Evolutionary conservation across 1,140 invertebrate species (phyloP).

Genomic region (Pinna nobilis): DNA sequence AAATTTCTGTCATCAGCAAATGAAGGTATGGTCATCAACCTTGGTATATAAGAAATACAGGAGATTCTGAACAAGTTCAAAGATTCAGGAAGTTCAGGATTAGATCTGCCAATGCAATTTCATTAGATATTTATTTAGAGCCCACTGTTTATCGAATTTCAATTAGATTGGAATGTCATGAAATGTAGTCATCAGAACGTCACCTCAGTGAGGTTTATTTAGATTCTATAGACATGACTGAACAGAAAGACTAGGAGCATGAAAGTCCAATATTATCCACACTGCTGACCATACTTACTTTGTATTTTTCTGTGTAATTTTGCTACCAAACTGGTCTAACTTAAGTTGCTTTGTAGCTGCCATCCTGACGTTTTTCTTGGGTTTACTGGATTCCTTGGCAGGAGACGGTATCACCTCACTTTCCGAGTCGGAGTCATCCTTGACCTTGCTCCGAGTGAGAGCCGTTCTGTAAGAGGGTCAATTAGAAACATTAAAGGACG

Average conservation of each 20-base stretch:
- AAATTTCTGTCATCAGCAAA: no score
- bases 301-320: conserved; percentile 35
- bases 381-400: conserved; percentile 4
- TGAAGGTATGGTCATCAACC: no score
- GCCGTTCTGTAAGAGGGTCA: conserved; percentile 8
- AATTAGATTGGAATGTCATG: not conserved
- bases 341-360: conserved; percentile 24
- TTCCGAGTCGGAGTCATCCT: conserved; percentile 19
- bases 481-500: no score
- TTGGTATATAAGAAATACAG: no score
- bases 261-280: not conserved
- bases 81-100: no score
- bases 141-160: not conserved
- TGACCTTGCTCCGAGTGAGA: conserved; percentile 8
- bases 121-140: not conserved
- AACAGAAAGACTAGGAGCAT: no score
- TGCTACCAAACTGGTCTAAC: conserved; percentile 28
- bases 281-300: conserved; percentile 14
- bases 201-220: not conserved
- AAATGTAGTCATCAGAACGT: not conserved
- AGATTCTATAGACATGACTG: not conserved
- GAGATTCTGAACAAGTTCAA: no score
- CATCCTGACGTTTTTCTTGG: conserved; percentile 25
- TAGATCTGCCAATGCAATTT: not conserved
- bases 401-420: conserved; percentile 19